Evolutionary conservation across 1,140 invertebrate species (phyloP), one percentile per base, ranked within the genome.

Genomic region (Andrena cerasifolii): DNA sequence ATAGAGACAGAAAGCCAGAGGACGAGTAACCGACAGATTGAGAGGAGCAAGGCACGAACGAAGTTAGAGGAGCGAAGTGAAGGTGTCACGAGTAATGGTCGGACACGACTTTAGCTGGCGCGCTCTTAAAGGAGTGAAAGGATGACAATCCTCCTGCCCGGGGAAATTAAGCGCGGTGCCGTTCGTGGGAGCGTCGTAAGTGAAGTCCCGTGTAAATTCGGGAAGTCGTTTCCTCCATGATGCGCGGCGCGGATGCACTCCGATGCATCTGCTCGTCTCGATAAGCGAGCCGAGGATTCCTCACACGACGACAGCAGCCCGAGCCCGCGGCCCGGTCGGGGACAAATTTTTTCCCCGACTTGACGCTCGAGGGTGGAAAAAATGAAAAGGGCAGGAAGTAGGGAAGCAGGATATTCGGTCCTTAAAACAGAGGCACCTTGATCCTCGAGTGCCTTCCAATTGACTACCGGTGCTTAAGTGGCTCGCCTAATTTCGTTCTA

Each of bases 401-500:
- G 78, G 71, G 36, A 79, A 65, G 61, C 61, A 67, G 78, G 62
- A 79, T 66, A 66, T 49, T 61, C 31, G 72, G 54, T 62, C 33
- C 72, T 79, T 51, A 33, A 79, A 36, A 75, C 43, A 45, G 63
- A 6, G 43, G 31, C 47, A 78, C 63, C 63, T 24, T 68, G 45
- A 43, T 51, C 18, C 33, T 26, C 12, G 67, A 80, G 66, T 61
- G 82, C 68, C 68, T 47, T 28, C 33, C 78, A 24, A 80, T 79
- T 56, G 66, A 61, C 33, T 67, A 56, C 56, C 71, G 58, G 49
- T 31, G 61, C 14, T 45, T 74, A 71, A 84, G 78, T 77, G 82
- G 53, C 10, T 45, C 53, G 62, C 66, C 79, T 87, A 88, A 88
- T 88, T 87, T 80, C 66, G 63, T 80, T 88, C 80, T 87, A 84